phyloP scores from a whole-genome alignment of 2,113 vertebrate species.

The Microtus pennsylvanicus region DNA sequence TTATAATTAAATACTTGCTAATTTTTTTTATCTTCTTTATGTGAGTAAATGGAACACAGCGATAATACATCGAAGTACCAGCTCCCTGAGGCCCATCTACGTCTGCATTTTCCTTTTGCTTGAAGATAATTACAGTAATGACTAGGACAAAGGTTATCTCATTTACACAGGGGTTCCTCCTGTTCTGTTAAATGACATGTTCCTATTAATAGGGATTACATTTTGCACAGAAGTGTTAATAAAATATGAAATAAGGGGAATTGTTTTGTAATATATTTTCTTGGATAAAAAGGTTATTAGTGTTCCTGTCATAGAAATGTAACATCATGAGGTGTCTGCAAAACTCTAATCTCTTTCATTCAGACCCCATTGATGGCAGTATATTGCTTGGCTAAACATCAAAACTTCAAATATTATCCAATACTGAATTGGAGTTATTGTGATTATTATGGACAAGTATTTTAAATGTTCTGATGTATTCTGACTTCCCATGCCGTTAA shows the following conservation, averaged over 20 bases:
- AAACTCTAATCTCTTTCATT: not conserved
- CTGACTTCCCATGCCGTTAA: not conserved
- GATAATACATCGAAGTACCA: not conserved
- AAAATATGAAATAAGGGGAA: not conserved
- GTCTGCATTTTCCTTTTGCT: not conserved
- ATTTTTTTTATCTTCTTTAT: not conserved
- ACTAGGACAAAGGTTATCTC: not conserved
- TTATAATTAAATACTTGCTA: not conserved
- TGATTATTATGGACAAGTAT: not conserved
- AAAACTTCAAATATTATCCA: too few relatives aligned
- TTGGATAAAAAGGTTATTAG: not conserved
- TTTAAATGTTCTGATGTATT: not conserved
- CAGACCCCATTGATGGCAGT: not conserved
- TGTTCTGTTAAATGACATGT: not conserved
- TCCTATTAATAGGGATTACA: not conserved
- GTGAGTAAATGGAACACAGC: not conserved
- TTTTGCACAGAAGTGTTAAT: not conserved
- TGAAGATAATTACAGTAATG: not conserved
- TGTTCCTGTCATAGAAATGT: not conserved
- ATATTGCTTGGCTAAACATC: not conserved
- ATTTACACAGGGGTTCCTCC: too few relatives aligned
- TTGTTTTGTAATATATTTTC: not conserved
- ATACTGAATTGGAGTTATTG: not conserved
- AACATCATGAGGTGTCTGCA: too few relatives aligned
- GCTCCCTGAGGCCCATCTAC: not conserved